A percentile compares a stretch with the other conserved stretches of the same genome.
Conservation (phyloP, 2,797 vertebrate species). For the Platyrinchus mystaceus region DNA sequence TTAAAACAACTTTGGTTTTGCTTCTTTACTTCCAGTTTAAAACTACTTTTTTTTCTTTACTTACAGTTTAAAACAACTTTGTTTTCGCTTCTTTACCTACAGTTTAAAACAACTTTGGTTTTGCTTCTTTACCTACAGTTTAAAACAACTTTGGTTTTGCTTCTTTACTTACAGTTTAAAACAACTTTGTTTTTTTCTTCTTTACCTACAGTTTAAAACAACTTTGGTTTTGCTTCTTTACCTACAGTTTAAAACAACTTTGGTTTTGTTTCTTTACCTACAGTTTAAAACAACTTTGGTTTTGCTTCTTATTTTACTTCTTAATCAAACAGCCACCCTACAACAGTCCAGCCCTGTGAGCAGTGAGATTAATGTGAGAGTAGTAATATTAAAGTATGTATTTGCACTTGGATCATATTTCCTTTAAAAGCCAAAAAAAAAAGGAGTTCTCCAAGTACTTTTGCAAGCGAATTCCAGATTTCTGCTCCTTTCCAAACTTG, state of each 20-base stretch:
- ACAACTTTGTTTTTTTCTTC: neutral
- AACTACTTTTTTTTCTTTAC: neutral
- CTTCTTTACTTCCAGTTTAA: neutral
- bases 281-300: neutral
- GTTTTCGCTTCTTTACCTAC: neutral
- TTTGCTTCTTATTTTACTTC: neutral
- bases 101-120: neutral
- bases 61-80: neutral
- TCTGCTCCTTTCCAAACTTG: constrained; percentile 3
- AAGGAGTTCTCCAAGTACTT: neutral
- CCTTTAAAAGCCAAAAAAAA: neutral
- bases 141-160: neutral
- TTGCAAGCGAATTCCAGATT: neutral
- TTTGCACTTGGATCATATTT: neutral
- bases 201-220: no score
- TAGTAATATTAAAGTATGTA: neutral
- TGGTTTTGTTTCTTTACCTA: neutral
- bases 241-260: neutral
- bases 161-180: neutral
- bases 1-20: neutral
- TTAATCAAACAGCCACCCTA: neutral
- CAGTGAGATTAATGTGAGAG: neutral
- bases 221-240: neutral
- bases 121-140: neutral
- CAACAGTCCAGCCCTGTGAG: neutral